Evolutionary conservation across 2,113 vertebrate species (phyloP).

Genomic region (Amblyopsis rosae): DNA sequence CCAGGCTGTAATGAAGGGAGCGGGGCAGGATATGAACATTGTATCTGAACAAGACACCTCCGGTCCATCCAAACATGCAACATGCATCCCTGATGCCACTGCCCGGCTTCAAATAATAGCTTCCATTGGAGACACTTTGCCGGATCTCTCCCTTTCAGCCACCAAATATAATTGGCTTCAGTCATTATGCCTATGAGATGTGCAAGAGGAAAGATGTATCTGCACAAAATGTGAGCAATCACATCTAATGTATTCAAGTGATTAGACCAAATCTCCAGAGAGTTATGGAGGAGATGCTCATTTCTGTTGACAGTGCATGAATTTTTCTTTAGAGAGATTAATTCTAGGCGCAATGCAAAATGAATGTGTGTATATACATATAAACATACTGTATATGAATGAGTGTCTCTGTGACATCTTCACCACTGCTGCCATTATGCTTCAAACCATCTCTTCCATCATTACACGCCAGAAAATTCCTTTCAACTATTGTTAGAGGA

Average conservation of each 20-base stretch:
- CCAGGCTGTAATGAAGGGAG: constrained; percentile 16
- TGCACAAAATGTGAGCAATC: constrained; percentile 44
- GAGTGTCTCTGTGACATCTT: constrained; percentile 16
- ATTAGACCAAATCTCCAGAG: constrained; percentile 46
- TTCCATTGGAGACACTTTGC: constrained; percentile 20
- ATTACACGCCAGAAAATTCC: constrained; percentile 47
- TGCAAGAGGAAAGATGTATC: constrained; percentile 38
- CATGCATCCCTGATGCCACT: constrained; percentile 34
- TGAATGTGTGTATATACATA: constrained; percentile 22
- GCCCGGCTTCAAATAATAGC: constrained; percentile 39
- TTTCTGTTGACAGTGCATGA: constrained; percentile 37
- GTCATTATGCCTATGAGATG: constrained; percentile 42
- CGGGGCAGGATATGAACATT: constrained; percentile 14
- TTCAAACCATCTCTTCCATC: constrained; percentile 24
- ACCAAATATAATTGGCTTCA: constrained; percentile 46
- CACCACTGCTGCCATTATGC: constrained; percentile 24
- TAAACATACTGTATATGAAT: constrained; percentile 1
- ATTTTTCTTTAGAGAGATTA: constrained; percentile 19
- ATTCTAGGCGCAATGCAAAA: constrained; percentile 31
- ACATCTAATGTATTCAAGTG: constrained; percentile 56
- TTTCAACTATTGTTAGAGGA: constrained; percentile 45
- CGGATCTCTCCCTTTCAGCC: constrained; percentile 41
- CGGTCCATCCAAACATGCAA: constrained; percentile 22
- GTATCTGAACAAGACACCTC: constrained; percentile 17
- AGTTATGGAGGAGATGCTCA: constrained; percentile 10